Evolutionary conservation across 2,797 vertebrate species (phyloP), one percentile per base, ranked within the genome.

Genomic region (Gallinago stenura): DNA sequence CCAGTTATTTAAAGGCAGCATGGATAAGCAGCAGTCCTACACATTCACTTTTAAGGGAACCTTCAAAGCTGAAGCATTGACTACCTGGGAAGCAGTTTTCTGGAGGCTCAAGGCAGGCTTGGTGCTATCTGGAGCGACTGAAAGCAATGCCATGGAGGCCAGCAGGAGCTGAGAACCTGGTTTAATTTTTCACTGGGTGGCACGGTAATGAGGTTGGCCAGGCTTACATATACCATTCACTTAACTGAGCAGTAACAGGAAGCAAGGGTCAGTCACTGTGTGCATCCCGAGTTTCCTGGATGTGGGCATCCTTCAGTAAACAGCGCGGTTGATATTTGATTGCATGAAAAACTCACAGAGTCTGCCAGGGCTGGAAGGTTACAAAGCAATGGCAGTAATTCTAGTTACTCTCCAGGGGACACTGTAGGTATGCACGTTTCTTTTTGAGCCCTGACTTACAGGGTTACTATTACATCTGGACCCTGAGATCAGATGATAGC

Each of bases 381-480:
- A 57, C 26, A 41, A 25, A 57, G 51, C 39, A 30, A 24, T 12
- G 64, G 30, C 41, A 21, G 22, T 35, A 73, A 22, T 58, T 48
- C 16, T n/a, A 41, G 43, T 19, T 5, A 1, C 45, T 41, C 25
- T 24, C 48, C 22, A 18, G 26, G 39, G 14, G n/a, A 45, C 1
- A 0, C 48, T 20, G n/a, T 5, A 81, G 78, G 60, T 35, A 57
- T 1, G 1, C 0, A 7, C 5, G 4, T 43, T 87, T 12, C 61
- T 18, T 10, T 39, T 25, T 1, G 2, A 75, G 70, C 53, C 21
- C 51, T 84, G 28, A 9, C 41, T 64, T 53, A 22, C 33, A 58
- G 43, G 30, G 48, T 24, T n/a, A 11, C 31, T 7, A 3, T n/a
- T 85, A 66, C 35, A 3, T 10, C 35, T 39, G 37, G 41, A 24